phyloP scores from a whole-genome alignment of 1,140 invertebrate genomes.

The Zelostemma sp. region DNA sequence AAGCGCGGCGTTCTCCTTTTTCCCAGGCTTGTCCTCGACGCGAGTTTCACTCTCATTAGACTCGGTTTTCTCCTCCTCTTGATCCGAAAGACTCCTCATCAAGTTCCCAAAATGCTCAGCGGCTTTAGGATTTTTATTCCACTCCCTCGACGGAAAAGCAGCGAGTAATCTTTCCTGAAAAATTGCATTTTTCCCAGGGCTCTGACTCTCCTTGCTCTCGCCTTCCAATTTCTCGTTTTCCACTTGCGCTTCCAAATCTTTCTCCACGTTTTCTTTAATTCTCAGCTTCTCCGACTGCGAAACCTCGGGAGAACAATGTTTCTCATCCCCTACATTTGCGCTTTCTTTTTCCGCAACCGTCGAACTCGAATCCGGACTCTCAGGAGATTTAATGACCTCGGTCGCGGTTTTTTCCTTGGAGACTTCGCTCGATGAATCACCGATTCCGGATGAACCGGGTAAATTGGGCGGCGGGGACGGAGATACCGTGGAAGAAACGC shows the following conservation, averaged over 20 bases:
- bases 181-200: conserved; percentile 9
- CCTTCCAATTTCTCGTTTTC: conserved; percentile 18
- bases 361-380: conserved; percentile 63
- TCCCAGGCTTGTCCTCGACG: background rate
- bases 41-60: background rate
- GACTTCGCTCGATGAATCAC: conserved; percentile 6
- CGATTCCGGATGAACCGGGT: background rate
- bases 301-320: conserved; percentile 44
- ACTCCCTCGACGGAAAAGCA: conserved; percentile 57
- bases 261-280: background rate
- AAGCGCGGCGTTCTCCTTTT: background rate
- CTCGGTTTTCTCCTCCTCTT: conserved; percentile 12
- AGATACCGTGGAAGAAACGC: conserved; percentile 61
- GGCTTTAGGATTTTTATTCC: conserved; percentile 52
- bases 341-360: conserved; percentile 33
- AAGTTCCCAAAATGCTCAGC: conserved; percentile 56
- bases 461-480: conserved; percentile 53
- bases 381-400: conserved; percentile 47
- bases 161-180: conserved; percentile 53
- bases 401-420: conserved; percentile 24
- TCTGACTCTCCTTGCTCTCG: conserved; percentile 16
- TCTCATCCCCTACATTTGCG: conserved; percentile 11
- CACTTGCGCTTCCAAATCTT: background rate
- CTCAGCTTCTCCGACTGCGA: background rate
- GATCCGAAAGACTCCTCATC: conserved; percentile 43